These are phyloP conservation scores for Lagopus muta DNA, from an alignment of 2,113 vertebrate genomes.

Conservation along the genomic window DNA sequence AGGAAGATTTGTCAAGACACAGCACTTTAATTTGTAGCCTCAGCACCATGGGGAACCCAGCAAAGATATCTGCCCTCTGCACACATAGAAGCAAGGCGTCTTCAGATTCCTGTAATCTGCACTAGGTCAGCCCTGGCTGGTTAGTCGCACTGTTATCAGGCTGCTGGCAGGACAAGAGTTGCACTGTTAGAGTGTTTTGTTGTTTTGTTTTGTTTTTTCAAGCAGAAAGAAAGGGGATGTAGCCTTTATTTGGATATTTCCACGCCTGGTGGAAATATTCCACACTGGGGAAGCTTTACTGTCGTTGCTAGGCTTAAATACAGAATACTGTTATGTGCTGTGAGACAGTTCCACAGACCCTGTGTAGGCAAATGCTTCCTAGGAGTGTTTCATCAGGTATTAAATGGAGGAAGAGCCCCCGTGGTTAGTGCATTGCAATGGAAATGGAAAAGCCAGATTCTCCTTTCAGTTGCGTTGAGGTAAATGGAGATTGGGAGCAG, in stretches of 20 bases:
- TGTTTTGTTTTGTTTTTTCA: neutral
- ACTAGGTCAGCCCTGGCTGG: neutral
- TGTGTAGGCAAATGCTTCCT: neutral
- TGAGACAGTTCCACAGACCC: neutral
- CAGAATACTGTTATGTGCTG: neutral
- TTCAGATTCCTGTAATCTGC: neutral
- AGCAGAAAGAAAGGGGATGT: neutral
- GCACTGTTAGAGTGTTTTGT: neutral
- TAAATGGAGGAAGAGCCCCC: neutral
- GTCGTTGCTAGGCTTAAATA: constrained; percentile 4
- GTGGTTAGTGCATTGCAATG: neutral
- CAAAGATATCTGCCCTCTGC: neutral
- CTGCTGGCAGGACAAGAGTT: neutral
- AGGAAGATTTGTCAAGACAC: neutral
- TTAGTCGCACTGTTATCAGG: neutral
- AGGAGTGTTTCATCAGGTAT: neutral
- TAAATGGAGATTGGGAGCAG: neutral
- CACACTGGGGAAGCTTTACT: neutral
- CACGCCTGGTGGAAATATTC: neutral
- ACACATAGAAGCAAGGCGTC: neutral
- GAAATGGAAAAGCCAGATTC: neutral
- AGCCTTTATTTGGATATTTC: neutral
- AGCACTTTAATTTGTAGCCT: neutral
- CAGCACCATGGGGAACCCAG: neutral
- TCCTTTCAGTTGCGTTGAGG: neutral